Evolutionary conservation across 2,888 invertebrate genomes (phyloP).

Genomic region (Sarcophaga carnaria): DNA sequence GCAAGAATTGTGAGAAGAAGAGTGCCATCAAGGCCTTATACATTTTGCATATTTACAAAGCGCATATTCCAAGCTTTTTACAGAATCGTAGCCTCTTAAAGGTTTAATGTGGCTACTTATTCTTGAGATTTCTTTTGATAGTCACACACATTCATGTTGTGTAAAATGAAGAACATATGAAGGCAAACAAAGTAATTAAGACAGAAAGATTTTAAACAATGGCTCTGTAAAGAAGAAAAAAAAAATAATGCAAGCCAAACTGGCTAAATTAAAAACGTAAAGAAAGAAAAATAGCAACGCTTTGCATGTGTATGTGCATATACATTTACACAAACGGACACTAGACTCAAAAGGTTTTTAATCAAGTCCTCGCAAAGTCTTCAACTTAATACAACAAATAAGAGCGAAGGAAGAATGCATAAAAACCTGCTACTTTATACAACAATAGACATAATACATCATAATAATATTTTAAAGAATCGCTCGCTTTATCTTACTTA

Average conservation of each 20-base stretch:
- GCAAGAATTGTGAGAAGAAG: too few species aligned
- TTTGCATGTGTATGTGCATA: constrained; percentile 2
- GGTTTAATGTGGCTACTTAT: constrained; percentile 66
- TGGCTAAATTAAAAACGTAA: constrained; percentile 64
- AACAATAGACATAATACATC: background rate
- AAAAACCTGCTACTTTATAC: background rate
- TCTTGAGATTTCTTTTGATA: constrained; percentile 66
- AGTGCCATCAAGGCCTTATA: too few species aligned
- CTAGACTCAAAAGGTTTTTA: constrained; percentile 43
- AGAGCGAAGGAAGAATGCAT: background rate
- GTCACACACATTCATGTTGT: constrained; percentile 31
- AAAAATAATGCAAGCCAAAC: constrained; percentile 44
- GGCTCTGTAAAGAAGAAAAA: constrained; percentile 31
- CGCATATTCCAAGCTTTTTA: background rate
- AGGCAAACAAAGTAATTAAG: constrained; percentile 66
- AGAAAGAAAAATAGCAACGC: constrained; percentile 44
- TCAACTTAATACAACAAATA: constrained; percentile 30
- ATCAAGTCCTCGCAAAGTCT: constrained; percentile 53
- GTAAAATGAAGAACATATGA: constrained; percentile 45
- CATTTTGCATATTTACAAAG: too few species aligned
- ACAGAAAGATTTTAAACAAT: constrained; percentile 56
- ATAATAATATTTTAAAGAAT: background rate
- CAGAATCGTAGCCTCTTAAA: background rate
- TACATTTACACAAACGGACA: background rate
- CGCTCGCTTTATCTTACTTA: background rate